These are phyloP conservation scores for Schizothorax lantsangensis DNA, from an alignment of 2,797 vertebrate species.

Conservation along the genomic window DNA sequence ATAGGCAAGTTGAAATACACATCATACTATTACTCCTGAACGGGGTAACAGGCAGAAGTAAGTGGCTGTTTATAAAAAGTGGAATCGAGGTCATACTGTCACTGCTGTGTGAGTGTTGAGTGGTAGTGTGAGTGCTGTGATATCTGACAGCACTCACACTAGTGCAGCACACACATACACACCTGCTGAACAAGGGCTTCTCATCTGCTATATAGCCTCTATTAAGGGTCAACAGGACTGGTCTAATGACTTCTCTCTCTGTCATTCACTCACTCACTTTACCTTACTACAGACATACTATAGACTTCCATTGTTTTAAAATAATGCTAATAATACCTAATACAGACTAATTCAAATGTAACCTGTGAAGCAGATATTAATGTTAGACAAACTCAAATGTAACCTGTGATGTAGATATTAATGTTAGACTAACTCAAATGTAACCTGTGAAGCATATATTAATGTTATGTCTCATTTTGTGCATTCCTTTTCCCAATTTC, in stretches of 20 bases:
- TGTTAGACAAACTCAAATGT: neutral
- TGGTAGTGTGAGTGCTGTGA: constrained; percentile 39
- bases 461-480: neutral
- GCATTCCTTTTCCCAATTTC: neutral
- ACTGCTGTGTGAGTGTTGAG: constrained; percentile 13
- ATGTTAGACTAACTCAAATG: neutral
- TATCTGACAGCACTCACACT: constrained; percentile 33
- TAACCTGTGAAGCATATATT: neutral
- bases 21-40: constrained; percentile 29
- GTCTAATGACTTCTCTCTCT: constrained; percentile 23
- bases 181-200: constrained; percentile 46
- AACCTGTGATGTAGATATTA: neutral
- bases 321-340: neutral
- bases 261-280: constrained; percentile 14
- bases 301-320: neutral
- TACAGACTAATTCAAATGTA: neutral
- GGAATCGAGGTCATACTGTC: constrained; percentile 28
- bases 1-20: neutral
- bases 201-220: constrained; percentile 43
- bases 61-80: constrained; percentile 20
- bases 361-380: neutral
- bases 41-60: neutral
- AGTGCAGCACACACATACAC: constrained; percentile 29
- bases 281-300: neutral
- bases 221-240: constrained; percentile 40